These are phyloP conservation scores for Lasius platythorax DNA, from an alignment of 2,888 invertebrate species.

Conservation along the genomic window DNA sequence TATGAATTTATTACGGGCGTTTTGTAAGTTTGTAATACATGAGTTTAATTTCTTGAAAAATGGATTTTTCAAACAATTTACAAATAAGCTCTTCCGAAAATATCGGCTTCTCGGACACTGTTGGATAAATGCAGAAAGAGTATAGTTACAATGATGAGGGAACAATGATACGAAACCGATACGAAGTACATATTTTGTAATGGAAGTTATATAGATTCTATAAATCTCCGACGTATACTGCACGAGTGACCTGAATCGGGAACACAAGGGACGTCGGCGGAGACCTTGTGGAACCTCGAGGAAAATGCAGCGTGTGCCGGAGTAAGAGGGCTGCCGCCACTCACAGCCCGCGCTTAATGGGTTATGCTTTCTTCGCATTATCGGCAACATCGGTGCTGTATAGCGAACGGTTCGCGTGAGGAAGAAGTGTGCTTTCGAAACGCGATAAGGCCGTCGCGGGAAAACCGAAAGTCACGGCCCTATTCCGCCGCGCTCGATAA, in stretches of 20 bases:
- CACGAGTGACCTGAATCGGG: slow-evolving; percentile 48
- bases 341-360: slow-evolving; percentile 47
- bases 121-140: not conserved
- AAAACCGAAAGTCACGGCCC: slow-evolving; percentile 46
- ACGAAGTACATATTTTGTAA: slow-evolving; percentile 26
- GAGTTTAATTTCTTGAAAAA: not conserved
- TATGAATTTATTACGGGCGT: not conserved
- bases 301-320: slow-evolving; percentile 38
- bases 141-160: not conserved
- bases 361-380: slow-evolving; percentile 54
- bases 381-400: slow-evolving; percentile 35
- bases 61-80: not conserved
- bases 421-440: slow-evolving; percentile 34
- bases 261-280: slow-evolving; percentile 22
- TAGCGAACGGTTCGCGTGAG: slow-evolving; percentile 38
- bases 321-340: slow-evolving; percentile 41
- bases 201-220: slow-evolving; percentile 18
- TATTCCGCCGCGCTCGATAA: slow-evolving; percentile 39
- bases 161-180: slow-evolving; percentile 23
- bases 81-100: not conserved
- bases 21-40: not conserved
- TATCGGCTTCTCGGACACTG: not conserved
- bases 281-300: slow-evolving; percentile 39
- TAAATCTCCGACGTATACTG: not conserved
- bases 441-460: slow-evolving; percentile 44